Evolutionary conservation across 2,797 vertebrate species (phyloP).

Genomic region (Gadopsis marmoratus): DNA sequence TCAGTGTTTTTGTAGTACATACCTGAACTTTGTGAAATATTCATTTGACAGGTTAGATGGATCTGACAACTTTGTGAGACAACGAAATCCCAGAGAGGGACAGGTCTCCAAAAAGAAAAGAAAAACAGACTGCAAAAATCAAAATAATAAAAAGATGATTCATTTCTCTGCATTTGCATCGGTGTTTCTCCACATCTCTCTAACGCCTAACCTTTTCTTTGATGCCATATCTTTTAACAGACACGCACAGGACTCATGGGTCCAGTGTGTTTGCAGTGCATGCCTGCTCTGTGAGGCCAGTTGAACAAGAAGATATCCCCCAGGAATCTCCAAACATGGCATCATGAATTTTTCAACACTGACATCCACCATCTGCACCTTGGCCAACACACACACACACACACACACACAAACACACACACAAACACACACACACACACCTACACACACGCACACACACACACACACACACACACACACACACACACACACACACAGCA

Average conservation of each 20-base stretch:
- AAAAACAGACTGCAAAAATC: constrained; percentile 14
- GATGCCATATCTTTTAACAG: constrained; percentile 26
- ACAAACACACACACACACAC: constrained; percentile 37
- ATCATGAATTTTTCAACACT: constrained; percentile 85
- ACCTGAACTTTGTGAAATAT: constrained; percentile 31
- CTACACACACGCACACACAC: constrained; percentile 28
- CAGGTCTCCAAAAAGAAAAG: constrained; percentile 7
- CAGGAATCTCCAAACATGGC: constrained; percentile 83
- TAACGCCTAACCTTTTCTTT: constrained; percentile 36
- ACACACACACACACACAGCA: constrained; percentile 32
- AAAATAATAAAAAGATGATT: constrained; percentile 37
- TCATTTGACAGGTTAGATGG: constrained; percentile 28
- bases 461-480: constrained; percentile 38
- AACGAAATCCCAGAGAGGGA: constrained; percentile 24
- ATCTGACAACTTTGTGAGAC: constrained; percentile 39
- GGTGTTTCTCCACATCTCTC: constrained; percentile 21
- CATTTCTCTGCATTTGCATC: constrained; percentile 21
- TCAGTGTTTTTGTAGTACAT: constrained; percentile 3
- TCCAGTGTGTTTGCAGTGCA: constrained; percentile 29
- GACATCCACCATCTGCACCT: constrained; percentile 82
- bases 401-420: constrained; percentile 37
- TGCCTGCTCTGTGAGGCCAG: constrained; percentile 77
- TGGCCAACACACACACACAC: constrained; percentile 55
- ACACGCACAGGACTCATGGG: background rate
- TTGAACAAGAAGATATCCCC: constrained; percentile 82